Percentiles rank a stretch among this genome's conserved stretches.
These are phyloP conservation scores for Phalacrocorax aristotelis DNA, from an alignment of 2,113 vertebrate genomes.

Conservation along the genomic window DNA sequence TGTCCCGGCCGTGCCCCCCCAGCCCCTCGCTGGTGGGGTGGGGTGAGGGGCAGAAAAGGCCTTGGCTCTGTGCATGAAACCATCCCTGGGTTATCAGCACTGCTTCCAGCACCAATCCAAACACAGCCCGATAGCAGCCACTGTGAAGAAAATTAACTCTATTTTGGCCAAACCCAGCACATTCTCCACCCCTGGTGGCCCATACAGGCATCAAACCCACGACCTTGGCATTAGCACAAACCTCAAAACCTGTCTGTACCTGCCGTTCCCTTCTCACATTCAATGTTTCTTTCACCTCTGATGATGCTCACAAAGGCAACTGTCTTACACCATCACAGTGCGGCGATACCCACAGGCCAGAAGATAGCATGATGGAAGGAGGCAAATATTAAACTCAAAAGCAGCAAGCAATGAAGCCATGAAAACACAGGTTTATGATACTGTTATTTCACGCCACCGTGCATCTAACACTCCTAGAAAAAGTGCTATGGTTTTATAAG, in stretches of 20 bases:
- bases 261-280: not conserved
- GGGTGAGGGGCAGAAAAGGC: too few species aligned
- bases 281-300: not conserved
- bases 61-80: too few species aligned
- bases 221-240: not conserved
- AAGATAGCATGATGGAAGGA: accelerated
- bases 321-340: not conserved
- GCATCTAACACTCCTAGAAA: not conserved
- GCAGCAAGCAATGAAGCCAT: not conserved
- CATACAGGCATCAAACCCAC: too few species aligned
- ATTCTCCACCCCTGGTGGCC: too few species aligned
- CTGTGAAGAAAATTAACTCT: too few species aligned
- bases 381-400: not conserved
- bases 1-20: too few species aligned
- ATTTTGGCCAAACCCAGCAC: too few species aligned
- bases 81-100: too few species aligned
- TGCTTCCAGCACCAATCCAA: too few species aligned
- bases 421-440: not conserved
- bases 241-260: not conserved
- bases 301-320: not conserved
- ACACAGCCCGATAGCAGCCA: too few species aligned
- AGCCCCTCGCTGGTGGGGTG: too few species aligned
- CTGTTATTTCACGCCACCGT: not conserved
- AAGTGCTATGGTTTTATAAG: not conserved
- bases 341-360: not conserved